Evolutionary conservation across 1,140 invertebrate species (phyloP).

Genomic region (Eumeta japonica): DNA sequence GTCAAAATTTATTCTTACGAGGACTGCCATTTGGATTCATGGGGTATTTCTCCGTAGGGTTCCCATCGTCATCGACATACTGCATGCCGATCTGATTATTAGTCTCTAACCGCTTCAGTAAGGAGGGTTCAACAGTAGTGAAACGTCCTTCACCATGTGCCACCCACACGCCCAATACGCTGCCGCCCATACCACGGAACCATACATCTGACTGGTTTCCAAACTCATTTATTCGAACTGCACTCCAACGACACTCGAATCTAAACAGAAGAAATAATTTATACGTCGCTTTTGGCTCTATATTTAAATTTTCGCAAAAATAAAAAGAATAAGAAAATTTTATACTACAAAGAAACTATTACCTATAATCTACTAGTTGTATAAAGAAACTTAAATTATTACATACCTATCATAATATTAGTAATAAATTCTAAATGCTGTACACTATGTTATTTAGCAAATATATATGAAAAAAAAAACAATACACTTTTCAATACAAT

Average conservation of each 20-base stretch:
- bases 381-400: too few species aligned
- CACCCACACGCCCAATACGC: constrained; percentile 88
- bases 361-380: background rate
- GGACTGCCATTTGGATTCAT: constrained; percentile 92
- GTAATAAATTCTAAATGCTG: too few species aligned
- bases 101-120: constrained; percentile 60
- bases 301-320: background rate
- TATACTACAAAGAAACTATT: background rate
- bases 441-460: too few species aligned
- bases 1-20: constrained; percentile 57
- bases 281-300: background rate
- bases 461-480: constrained; percentile 2
- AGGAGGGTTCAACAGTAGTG: constrained; percentile 55
- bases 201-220: constrained; percentile 73
- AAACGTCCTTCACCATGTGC: constrained; percentile 94
- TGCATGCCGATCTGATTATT: constrained; percentile 72
- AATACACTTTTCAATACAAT: background rate
- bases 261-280: constrained; percentile 16
- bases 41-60: constrained; percentile 80
- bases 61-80: constrained; percentile 80
- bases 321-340: background rate
- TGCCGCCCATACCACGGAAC: constrained; percentile 82
- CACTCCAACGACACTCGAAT: constrained; percentile 85
- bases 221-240: constrained; percentile 67
- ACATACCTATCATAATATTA: too few species aligned